Evolutionary conservation across 2,113 vertebrate genomes (phyloP), one percentile per base, ranked within the genome.

Genomic region (Anoplopoma fimbria): DNA sequence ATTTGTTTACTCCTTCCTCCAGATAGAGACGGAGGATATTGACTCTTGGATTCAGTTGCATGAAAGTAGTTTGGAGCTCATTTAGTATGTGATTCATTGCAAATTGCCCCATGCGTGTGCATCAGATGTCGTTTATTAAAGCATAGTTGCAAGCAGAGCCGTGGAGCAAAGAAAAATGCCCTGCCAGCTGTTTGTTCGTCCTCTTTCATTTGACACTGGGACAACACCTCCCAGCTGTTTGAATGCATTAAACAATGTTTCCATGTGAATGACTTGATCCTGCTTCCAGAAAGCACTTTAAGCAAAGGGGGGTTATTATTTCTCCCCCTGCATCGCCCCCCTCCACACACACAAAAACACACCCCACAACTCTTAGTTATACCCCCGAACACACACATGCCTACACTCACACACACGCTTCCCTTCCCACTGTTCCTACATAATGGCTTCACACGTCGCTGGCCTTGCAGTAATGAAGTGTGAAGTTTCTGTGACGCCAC

Each of bases 381-480:
- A 68, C 42, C 65, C 21, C 42, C 42, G 40, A n/a, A 69, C 13
- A 45, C 23, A 38, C 34, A 7, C 62, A 7, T 42, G 15, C 29
- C 33, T 33, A 68, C 51, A 38, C 14, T 23, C 36, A 68, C 51
- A 38, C 14, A 25, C 15, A 12, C 45, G 19, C 9, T 42, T 60
- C 77, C 68, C 51, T 79, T 82, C 77, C 70, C 9, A 58, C 81
- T 77, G 83, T 81, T 90, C 75, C 81, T 62, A 83, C 80, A 86
- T 87, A 83, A 92, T 87, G 89, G 85, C 75, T 92, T 91, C 78
- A 85, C 91, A 92, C 81, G 31, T 92, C 29, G 42, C 73, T 90
- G 87, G 88, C 86, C 84, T 85, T 74, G 79, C 90, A 77, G 84
- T 93, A 93, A 94, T 94, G 89, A 93, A 93, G 91, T 93, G 90